Evolutionary conservation across 2,113 vertebrate species (phyloP).

Genomic region (Takifugu bimaculatus): DNA sequence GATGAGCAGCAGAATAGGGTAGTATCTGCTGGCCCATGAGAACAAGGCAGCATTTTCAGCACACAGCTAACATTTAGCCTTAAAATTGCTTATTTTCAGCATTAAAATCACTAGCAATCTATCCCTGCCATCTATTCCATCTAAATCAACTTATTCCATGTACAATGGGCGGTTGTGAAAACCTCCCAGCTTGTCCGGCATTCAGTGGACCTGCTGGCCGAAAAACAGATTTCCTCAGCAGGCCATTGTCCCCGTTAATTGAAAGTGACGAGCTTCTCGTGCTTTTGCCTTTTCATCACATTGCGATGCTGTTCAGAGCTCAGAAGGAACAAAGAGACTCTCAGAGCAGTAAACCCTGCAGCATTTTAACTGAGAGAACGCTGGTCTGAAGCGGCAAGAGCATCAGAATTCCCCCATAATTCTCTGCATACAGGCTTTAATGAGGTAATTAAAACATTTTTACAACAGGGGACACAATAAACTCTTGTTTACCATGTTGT

Average conservation of each 20-base stretch:
- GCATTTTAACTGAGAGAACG: slow-evolving; percentile 6
- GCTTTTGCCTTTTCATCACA: slow-evolving; percentile 43
- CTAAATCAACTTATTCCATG: not conserved
- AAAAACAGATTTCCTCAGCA: slow-evolving; percentile 43
- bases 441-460: no score
- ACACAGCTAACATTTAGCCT: not conserved
- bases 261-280: slow-evolving; percentile 49
- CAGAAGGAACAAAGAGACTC: slow-evolving; percentile 47
- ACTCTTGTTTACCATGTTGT: no score
- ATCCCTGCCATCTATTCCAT: not conserved
- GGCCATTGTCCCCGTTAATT: slow-evolving; percentile 55
- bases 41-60: no score
- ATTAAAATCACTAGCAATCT: not conserved
- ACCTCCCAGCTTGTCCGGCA: slow-evolving; percentile 21
- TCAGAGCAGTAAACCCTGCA: slow-evolving; percentile 25
- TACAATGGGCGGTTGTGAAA: slow-evolving; percentile 24
- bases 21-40: not conserved
- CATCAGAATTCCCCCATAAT: not conserved
- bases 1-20: not conserved
- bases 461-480: no score
- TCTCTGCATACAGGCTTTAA: no score
- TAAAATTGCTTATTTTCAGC: not conserved
- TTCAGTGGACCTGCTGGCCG: slow-evolving; percentile 16
- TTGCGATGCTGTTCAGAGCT: slow-evolving; percentile 33
- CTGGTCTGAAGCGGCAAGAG: not conserved